Base-by-base conservation (phyloP, 1,140 invertebrate genomes). In the Pemphigus obesinymphae region DNA sequence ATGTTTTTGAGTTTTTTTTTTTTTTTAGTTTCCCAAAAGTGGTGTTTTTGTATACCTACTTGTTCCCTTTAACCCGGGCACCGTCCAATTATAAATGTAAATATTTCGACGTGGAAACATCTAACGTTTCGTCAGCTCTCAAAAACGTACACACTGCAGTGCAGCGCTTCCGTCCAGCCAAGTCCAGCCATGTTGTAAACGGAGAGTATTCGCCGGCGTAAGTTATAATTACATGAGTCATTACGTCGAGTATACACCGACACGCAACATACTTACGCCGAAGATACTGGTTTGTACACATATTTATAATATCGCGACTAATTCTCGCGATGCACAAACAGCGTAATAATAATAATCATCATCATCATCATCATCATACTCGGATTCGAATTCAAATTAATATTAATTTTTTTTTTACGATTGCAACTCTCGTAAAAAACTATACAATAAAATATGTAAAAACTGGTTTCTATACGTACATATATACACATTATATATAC, bases 211-310 rank as follows among this genome's bases (percentile, higher is more conserved):
- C 34, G 73, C 50, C 53, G 26, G 50, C n/a, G n/a, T 55, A 76
- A 76, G 4, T n/a, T 80, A 61, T 80, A 80, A 80, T 80, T 80
- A 80, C 53, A 45, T 61, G 76, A 80, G 76, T 80, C 76, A 78
- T 78, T 78, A 78, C 55, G 37, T 61, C 4, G 37, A 40, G 37
- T 8, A 8, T 8, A 8, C 4, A 8, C 37, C 37, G 37, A 5
- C 50, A 23, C 40, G 23, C 68, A 20, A 72, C 40, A 4, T 43
- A 26, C 37, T 20, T 34, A 20, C 31, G 10, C 63, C 0, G 31
- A 37, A 40, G 37, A 40, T 40, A 40, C 37, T 3, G 37, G n/a
- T n/a, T n/a, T n/a, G n/a, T n/a, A n/a, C n/a, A n/a, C n/a, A n/a
- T n/a, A n/a, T n/a, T n/a, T n/a, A n/a, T n/a, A n/a, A n/a, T 8